Evolutionary conservation across 64 coral and sea anemone genomes (phyloP), one percentile per base, ranked within the genome.

Genomic region (Stichodactyla helianthus): DNA sequence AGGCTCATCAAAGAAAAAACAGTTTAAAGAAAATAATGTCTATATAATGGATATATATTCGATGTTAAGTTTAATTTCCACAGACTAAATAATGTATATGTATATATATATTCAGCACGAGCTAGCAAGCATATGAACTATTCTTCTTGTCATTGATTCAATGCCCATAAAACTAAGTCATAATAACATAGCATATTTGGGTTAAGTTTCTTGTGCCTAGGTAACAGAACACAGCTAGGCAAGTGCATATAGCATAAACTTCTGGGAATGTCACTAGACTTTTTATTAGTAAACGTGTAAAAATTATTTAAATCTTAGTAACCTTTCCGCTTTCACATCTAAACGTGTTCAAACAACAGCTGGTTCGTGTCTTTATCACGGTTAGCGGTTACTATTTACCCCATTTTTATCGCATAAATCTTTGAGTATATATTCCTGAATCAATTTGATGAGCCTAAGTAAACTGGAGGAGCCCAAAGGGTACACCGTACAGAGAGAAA

Each of bases 291-390:
- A 31, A 12, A 74, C 8, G 35, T 65, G 62, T 7, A 31, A 74
- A 10, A 31, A 74, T 28, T 31, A 27, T 31, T 74, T 8, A 31
- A 71, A 74, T 74, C 68, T 31, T 74, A 27, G 68, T 10, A 74
- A 13, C 68, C 25, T 74, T 44, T 74, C 68, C 68, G 23, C 26
- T 31, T 44, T 44, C 35, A 44, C 35, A 10, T 19, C 27, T 11
- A 31, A 35, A 74, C 68, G 25, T 74, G 68, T 74, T 74, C 68
- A 26, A 74, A 74, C 25, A 74, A 74, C 68, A 74, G 68, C 68
- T 74, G 68, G 11, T 58, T 28, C n/a, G 25, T 74, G 68, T 27
- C 68, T 74, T 74, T 74, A 25, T 74, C 68, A 74, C 68, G 27
- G 0, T 74, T 74, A 27, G 22, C 68, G 27, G 0, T 74, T 74